A percentile compares a stretch with the other conserved stretches of the same genome.
Conservation (phyloP, 1,140 invertebrate species). For the Drosophila funebris region DNA sequence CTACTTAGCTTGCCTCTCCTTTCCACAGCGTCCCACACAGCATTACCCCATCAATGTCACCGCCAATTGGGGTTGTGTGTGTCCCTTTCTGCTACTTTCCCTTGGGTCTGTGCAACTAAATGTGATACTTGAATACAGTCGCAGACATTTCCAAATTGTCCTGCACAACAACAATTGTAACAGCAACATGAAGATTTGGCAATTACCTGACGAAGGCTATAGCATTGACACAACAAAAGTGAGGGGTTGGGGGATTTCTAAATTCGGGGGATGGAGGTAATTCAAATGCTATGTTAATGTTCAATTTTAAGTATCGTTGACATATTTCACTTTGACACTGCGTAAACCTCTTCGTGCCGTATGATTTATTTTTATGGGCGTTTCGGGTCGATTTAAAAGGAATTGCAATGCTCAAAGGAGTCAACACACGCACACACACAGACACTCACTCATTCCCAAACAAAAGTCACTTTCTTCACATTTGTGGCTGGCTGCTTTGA, state of each 20-base stretch:
- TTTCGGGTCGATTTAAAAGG: background rate
- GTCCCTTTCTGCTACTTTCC: constrained; percentile 21
- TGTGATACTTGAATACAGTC: constrained; percentile 40
- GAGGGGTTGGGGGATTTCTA: background rate
- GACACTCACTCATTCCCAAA: background rate
- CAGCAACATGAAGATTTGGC: constrained; percentile 40
- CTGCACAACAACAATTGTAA: constrained; percentile 43
- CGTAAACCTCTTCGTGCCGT: background rate
- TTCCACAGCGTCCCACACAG: background rate
- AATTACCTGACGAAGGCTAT: constrained; percentile 56
- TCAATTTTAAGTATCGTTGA: constrained; percentile 44
- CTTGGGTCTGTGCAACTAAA: constrained; percentile 21
- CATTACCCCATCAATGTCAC: constrained; percentile 68
- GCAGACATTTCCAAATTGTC: constrained; percentile 65
- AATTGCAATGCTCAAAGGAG: background rate
- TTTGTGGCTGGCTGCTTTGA: background rate
- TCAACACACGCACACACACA: background rate
- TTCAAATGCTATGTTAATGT: constrained; percentile 52
- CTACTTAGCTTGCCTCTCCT: constrained; percentile 12
- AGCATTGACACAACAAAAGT: constrained; percentile 50
- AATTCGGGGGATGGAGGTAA: background rate
- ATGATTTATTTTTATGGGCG: constrained; percentile 30
- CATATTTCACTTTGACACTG: constrained; percentile 39
- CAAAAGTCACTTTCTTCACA: no score
- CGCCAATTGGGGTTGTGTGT: constrained; percentile 65